A percentile compares a stretch with the other conserved stretches of the same genome.
These are phyloP conservation scores for Spialia ferax DNA, from an alignment of 2,888 invertebrate species.

Conservation along the genomic window DNA sequence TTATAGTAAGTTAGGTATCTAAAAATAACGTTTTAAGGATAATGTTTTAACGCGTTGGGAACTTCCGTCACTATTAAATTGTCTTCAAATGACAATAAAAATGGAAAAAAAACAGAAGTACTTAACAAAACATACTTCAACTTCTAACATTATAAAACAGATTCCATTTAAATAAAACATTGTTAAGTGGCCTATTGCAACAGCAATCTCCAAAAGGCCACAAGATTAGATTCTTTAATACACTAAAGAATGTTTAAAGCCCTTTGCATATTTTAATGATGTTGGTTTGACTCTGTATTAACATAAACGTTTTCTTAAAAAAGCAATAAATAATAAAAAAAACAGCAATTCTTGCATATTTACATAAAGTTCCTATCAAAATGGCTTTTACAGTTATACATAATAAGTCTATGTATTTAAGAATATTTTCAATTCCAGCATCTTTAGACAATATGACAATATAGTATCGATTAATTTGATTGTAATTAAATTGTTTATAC, in stretches of 20 bases:
- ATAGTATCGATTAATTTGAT: neutral
- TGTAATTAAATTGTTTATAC: conserved; percentile 15
- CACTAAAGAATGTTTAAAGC: neutral
- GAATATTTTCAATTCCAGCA: conserved; percentile 30
- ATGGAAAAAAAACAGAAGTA: too few relatives aligned
- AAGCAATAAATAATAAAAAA: conserved; percentile 10
- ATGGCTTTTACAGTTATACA: conserved; percentile 22
- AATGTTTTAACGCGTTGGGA: neutral
- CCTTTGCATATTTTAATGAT: neutral
- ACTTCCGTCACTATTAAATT: neutral
- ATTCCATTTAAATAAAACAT: neutral
- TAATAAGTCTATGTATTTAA: conserved; percentile 9
- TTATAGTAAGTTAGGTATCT: neutral
- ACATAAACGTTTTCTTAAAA: neutral
- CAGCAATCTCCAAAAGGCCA: neutral
- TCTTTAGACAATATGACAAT: neutral
- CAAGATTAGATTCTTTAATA: neutral
- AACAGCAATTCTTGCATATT: conserved; percentile 42
- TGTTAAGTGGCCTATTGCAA: neutral
- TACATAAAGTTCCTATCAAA: conserved; percentile 6
- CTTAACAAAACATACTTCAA: too few relatives aligned
- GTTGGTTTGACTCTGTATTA: neutral
- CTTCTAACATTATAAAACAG: neutral
- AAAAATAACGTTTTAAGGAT: neutral
- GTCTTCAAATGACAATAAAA: too few relatives aligned